Evolutionary conservation across 2,888 invertebrate genomes (phyloP).

Genomic region (Ormia ochracea): DNA sequence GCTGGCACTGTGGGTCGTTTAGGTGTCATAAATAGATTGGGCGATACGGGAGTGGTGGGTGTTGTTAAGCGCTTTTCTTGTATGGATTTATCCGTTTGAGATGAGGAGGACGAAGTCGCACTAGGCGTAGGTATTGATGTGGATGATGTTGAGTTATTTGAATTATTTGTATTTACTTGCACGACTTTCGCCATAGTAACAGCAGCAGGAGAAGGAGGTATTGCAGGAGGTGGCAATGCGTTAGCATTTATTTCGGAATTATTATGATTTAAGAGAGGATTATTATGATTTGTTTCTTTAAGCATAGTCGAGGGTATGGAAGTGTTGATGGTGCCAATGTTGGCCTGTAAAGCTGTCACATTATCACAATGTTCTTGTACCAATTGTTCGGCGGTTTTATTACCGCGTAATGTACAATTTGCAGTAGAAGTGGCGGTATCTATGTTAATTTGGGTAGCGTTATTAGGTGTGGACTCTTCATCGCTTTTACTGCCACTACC

Average conservation of each 20-base stretch:
- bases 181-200: slow-evolving; percentile 33
- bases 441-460: background rate
- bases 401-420: slow-evolving; percentile 45
- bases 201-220: slow-evolving; percentile 50
- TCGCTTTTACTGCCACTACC: slow-evolving; percentile 66
- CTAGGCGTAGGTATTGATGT: background rate
- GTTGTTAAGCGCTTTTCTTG: slow-evolving; percentile 60
- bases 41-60: slow-evolving; percentile 72
- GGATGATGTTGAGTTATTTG: background rate
- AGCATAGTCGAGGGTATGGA: slow-evolving; percentile 55
- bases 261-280: slow-evolving; percentile 40
- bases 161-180: slow-evolving; percentile 33
- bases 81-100: slow-evolving; percentile 27
- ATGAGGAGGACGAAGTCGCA: background rate
- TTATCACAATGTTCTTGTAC: slow-evolving; percentile 61
- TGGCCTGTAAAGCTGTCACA: slow-evolving; percentile 58
- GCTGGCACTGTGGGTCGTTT: slow-evolving; percentile 74
- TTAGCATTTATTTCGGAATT: slow-evolving; percentile 55
- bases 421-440: background rate
- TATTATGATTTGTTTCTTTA: slow-evolving; percentile 66
- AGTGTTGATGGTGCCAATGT: slow-evolving; percentile 55
- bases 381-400: slow-evolving; percentile 61
- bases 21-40: slow-evolving; percentile 71
- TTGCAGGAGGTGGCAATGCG: slow-evolving; percentile 24
- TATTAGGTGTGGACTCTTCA: slow-evolving; percentile 69